These are phyloP conservation scores for Moxostoma hubbsi DNA, from an alignment of 2,797 vertebrate genomes.

Conservation along the genomic window DNA sequence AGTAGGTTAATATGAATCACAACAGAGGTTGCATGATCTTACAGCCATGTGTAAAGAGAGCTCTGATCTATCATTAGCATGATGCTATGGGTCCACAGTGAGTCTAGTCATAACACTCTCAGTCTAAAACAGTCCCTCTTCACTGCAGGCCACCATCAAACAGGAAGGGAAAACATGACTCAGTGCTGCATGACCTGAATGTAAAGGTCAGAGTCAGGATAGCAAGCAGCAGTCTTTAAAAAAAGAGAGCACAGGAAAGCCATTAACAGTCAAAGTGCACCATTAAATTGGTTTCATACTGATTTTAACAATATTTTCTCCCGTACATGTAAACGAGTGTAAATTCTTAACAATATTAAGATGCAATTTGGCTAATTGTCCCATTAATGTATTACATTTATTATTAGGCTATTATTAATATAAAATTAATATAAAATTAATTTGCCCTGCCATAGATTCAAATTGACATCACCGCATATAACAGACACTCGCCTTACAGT, in stretches of 20 bases:
- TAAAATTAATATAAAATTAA: too few species aligned
- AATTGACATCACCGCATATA: too few species aligned
- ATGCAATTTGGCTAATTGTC: too few species aligned
- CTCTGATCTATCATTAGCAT: slow-evolving; percentile 1
- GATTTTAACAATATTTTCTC: too few species aligned
- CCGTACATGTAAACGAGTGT: too few species aligned
- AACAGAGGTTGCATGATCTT: background rate
- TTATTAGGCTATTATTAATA: too few species aligned
- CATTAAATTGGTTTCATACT: too few species aligned
- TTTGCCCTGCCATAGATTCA: too few species aligned
- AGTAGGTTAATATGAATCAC: background rate
- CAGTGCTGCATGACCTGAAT: slow-evolving; percentile 22
- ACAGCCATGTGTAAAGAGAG: background rate
- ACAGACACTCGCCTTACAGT: too few species aligned
- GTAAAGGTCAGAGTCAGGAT: slow-evolving; percentile 38
- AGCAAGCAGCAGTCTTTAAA: background rate
- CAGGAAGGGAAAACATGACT: slow-evolving; percentile 25
- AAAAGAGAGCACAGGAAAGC: slow-evolving; percentile 2
- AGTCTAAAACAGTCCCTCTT: slow-evolving; percentile 20
- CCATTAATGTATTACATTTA: too few species aligned
- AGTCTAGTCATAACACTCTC: slow-evolving; percentile 25
- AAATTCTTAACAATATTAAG: too few species aligned
- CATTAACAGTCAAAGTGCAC: too few species aligned
- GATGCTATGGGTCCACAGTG: background rate
- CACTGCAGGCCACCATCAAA: background rate